Evolutionary conservation across 35 echinoderm and acorn worm species (phyloP).

Genomic region (Stichopus chloronotus): DNA sequence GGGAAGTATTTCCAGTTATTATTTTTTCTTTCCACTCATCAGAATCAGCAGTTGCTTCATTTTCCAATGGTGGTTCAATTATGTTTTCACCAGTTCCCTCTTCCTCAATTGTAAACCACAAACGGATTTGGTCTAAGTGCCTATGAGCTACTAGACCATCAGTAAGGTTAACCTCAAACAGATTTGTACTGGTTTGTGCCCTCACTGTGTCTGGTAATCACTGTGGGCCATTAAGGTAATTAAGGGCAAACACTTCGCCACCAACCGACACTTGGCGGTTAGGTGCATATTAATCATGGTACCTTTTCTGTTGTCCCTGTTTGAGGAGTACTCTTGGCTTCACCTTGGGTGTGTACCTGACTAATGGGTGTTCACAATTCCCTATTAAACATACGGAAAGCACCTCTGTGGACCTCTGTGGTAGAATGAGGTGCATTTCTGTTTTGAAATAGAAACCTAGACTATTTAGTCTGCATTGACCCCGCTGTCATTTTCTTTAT

Average conservation of each 20-base stretch:
- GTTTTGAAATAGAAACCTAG: conserved; percentile 63
- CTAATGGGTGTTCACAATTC: neutral
- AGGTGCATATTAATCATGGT: conserved; percentile 46
- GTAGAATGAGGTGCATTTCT: conserved; percentile 62
- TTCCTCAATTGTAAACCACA: too few species aligned
- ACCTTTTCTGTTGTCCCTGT: conserved; percentile 38
- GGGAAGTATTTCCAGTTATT: too few species aligned
- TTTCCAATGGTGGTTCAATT: too few species aligned
- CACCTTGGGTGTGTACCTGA: neutral
- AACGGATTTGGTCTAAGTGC: neutral
- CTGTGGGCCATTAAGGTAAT: conserved; percentile 27
- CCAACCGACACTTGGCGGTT: neutral
- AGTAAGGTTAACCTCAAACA: neutral
- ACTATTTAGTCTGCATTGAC: conserved; percentile 60
- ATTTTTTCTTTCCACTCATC: too few species aligned
- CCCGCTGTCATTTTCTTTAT: conserved; percentile 47
- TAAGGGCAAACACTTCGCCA: neutral
- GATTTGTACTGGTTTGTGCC: neutral
- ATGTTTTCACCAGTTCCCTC: too few species aligned
- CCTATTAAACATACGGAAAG: conserved; percentile 39
- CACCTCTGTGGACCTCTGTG: conserved; percentile 69
- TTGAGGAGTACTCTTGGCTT: neutral
- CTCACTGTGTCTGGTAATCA: neutral
- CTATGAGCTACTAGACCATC: neutral
- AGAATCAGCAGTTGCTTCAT: too few species aligned